Base-by-base conservation (phyloP, 2,113 vertebrate species). In the Alethe castanea region DNA sequence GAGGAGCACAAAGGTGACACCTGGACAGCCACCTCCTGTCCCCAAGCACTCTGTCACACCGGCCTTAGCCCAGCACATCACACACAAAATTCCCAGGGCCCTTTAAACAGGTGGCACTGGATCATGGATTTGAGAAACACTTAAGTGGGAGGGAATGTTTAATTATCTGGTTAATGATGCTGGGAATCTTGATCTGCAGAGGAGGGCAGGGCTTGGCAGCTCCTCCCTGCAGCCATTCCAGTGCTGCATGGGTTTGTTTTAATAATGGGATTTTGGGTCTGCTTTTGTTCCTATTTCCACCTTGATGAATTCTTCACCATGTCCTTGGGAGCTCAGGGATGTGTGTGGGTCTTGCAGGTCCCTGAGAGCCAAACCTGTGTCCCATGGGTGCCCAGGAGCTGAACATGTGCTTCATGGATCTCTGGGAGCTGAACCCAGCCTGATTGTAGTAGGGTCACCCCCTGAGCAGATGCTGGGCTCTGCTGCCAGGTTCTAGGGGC, bases 231-330 rank as follows among this genome's bases (percentile, higher is more conserved):
- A 70, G 67, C 50, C 5, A 5, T 35, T 81, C 47, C 40, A 38
- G 44, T 18, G 31, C 33, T 0, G 3, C 20, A 19, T 0, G 5
- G 35, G 28, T 85, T 76, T 67, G 44, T 62, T 81, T 44, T 54
- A 62, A 45, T 36, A 83, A 57, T 6, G 20, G 64, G 31, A 24
- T 77, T 86, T 53, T 3, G 44, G 31, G 38, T 73, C 50, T 77
- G 2, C 1, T 54, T 93, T 64, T 52, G 25, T 60, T 78, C 78
- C 52, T 28, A 7, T 72, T 81, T 70, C 48, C 26, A 25, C 8
- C 18, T 38, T 0, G 0, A 14, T 29, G 50, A 33, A 8, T 59
- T 52, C 56, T 28, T 67, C 6, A 0, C 24, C 2, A 0, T 6
- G 54, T 65, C 64, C 69, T 16, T 14, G 5, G 38, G 56, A 73